Evolutionary conservation across 2,888 invertebrate species (phyloP).

Genomic region (Athetis lepigone): DNA sequence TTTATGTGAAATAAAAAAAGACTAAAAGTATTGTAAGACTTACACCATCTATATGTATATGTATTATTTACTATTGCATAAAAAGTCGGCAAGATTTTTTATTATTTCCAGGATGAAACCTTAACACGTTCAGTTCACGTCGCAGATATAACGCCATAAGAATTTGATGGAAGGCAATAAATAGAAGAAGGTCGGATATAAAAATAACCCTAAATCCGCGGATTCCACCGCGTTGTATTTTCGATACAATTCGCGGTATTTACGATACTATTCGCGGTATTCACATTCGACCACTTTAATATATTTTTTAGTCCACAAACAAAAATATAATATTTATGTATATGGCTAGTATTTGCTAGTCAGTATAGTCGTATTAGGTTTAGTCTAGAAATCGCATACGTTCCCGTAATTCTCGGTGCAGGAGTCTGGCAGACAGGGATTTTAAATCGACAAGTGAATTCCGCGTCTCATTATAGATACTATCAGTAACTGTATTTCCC

Average conservation of each 20-base stretch:
- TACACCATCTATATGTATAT: too few species aligned
- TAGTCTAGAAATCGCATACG: too few species aligned
- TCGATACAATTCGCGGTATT: constrained; percentile 27
- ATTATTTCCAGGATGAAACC: constrained; percentile 5
- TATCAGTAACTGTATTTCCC: background rate
- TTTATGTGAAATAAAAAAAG: too few species aligned
- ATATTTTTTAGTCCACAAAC: too few species aligned
- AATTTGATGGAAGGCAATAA: constrained; percentile 55
- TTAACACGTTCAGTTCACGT: constrained; percentile 11
- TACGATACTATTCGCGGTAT: constrained; percentile 18
- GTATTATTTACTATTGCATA: background rate
- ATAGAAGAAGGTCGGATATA: constrained; percentile 52
- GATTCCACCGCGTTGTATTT: constrained; percentile 19
- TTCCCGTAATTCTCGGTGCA: too few species aligned
- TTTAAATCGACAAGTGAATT: too few species aligned
- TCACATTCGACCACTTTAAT: constrained; percentile 16
- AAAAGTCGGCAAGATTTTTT: constrained; percentile 10
- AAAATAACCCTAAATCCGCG: constrained; percentile 53
- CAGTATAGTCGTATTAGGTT: too few species aligned
- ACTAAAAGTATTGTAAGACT: too few species aligned
- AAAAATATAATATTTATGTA: too few species aligned
- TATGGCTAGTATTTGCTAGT: too few species aligned
- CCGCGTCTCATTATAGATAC: background rate
- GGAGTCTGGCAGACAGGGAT: too few species aligned
- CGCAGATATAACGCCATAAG: constrained; percentile 31